Evolutionary conservation across 2,113 vertebrate genomes (phyloP), one percentile per base, ranked within the genome.

Genomic region (Colistium nudipinnis): DNA sequence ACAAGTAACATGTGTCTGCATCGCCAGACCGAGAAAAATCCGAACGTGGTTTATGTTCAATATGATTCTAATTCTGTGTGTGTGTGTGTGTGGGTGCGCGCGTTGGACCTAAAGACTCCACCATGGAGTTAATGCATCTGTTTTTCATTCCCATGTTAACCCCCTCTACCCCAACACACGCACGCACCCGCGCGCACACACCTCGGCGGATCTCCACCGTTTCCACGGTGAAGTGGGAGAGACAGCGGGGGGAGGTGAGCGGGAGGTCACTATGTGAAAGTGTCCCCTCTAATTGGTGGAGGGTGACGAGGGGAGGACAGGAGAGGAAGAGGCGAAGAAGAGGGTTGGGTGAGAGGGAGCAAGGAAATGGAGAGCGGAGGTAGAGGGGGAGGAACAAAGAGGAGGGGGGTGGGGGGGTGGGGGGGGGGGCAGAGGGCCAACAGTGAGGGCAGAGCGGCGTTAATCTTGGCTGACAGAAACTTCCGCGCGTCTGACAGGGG

Each of bases 391-490:
- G 33, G 36, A 62, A 74, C 45, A 77, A 74, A 68, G 62, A 24
- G 19, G 52, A 33, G 31, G 35, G n/a, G 28, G 64, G 39, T 28
- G 12, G 38, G n/a, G 35, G 39, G 22, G 20, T 27, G 20, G 20
- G 17, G 20, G 49, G 45, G 33, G 62, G 41, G 28, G 62, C 31
- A 19, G 52, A 77, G 47, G 48, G 59, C 59, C 62, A 71, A 19
- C 35, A 49, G 70, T 38, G 31, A 60, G 73, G 61, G 61, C 69
- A 62, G 54, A 51, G 62, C 4, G 47, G 65, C 7, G 52, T 76
- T 83, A 81, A 87, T 87, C 77, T 76, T 57, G 61, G 68, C 49
- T 83, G 80, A 83, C 82, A 85, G 82, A 70, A 78, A 85, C 74
- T 74, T 87, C 82, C 79, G 62, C 70, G 52, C 35, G 62, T 68